Evolutionary conservation across 2,888 invertebrate genomes (phyloP).

Genomic region (Ochropacha duplaris): DNA sequence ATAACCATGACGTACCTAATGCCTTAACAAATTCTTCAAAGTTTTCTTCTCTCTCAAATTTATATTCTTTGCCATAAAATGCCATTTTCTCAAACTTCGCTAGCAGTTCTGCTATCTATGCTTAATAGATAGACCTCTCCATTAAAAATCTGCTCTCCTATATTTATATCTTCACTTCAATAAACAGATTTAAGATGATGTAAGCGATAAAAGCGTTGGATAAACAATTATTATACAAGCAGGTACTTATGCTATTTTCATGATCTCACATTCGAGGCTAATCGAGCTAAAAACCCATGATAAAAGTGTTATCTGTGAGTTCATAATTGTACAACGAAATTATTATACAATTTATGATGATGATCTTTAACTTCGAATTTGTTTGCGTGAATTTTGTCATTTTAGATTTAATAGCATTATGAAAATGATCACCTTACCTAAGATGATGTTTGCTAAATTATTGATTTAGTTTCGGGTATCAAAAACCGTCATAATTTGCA

Average conservation of each 20-base stretch:
- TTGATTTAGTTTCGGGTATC: too few relatives aligned
- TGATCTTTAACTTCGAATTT: too few relatives aligned
- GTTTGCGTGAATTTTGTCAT: too few relatives aligned
- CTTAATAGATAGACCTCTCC: not conserved
- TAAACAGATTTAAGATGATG: not conserved
- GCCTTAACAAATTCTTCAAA: conserved; percentile 40
- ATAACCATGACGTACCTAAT: conserved; percentile 29
- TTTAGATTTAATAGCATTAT: too few relatives aligned
- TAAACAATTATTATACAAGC: not conserved
- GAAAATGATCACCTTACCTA: too few relatives aligned
- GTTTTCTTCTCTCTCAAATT: conserved; percentile 37
- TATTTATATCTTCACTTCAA: not conserved
- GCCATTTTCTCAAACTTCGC: conserved; percentile 32
- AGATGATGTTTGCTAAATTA: too few relatives aligned
- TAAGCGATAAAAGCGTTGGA: not conserved
- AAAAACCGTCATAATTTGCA: too few relatives aligned
- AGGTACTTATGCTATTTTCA: not conserved
- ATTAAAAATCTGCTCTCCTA: not conserved
- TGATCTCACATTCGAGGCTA: not conserved
- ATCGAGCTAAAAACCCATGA: not conserved
- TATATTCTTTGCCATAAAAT: conserved; percentile 40
- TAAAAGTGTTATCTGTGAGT: not conserved
- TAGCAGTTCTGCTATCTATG: not conserved
- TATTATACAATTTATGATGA: not conserved
- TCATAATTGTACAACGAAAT: not conserved